Evolutionary conservation across 1,140 invertebrate genomes (phyloP).

Genomic region (Bombus polaris): DNA sequence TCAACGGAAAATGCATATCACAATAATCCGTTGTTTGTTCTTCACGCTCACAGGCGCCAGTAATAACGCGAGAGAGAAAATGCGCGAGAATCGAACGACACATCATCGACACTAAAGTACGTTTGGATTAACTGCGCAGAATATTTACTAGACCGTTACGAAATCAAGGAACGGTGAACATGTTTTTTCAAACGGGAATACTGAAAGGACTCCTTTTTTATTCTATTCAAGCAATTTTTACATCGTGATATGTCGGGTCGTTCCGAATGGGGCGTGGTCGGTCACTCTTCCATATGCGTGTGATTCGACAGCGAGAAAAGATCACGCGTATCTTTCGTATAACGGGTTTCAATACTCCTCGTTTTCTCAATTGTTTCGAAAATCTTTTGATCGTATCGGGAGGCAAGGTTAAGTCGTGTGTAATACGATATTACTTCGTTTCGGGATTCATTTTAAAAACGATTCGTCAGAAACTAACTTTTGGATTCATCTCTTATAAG

Average conservation of each 20-base stretch:
- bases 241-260: constrained; percentile 28
- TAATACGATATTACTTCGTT: constrained; percentile 4
- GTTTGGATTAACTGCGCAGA: constrained; percentile 41
- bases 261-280: constrained; percentile 48
- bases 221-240: neutral
- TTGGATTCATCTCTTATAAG: constrained; percentile 3
- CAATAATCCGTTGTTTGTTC: constrained; percentile 47
- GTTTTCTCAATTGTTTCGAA: constrained; percentile 1
- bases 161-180: constrained; percentile 41
- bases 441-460: constrained; percentile 13
- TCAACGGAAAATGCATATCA: constrained; percentile 42
- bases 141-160: constrained; percentile 27
- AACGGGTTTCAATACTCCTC: constrained; percentile 14
- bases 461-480: constrained; percentile 5
- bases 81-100: constrained; percentile 23
- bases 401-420: constrained; percentile 3
- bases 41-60: constrained; percentile 20
- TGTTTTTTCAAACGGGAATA: constrained; percentile 10
- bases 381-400: constrained; percentile 7
- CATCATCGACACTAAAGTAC: constrained; percentile 37
- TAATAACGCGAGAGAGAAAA: constrained; percentile 13
- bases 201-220: neutral
- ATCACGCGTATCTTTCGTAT: constrained; percentile 14
- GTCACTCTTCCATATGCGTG: constrained; percentile 47
- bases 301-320: constrained; percentile 41